A percentile compares a stretch with the other conserved stretches of the same genome.
phyloP scores from a whole-genome alignment of 2,888 invertebrate genomes.

The Acleris cristana region DNA sequence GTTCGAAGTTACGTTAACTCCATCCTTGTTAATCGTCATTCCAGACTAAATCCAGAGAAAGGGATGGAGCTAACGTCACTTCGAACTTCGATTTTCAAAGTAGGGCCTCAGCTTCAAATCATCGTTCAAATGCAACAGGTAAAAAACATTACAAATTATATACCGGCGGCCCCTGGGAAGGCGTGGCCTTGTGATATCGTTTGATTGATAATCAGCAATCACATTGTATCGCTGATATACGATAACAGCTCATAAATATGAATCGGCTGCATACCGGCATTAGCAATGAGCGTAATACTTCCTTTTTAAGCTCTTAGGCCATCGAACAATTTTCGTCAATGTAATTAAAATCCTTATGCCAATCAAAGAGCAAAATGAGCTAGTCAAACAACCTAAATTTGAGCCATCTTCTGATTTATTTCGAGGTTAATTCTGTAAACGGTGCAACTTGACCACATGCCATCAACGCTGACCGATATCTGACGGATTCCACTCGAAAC shows the following conservation, averaged over 20 bases:
- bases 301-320: too few relatives aligned
- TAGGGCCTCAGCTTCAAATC: neutral
- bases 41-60: too few relatives aligned
- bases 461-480: slow-evolving; percentile 48
- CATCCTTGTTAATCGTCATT: too few relatives aligned
- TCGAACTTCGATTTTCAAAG: too few relatives aligned
- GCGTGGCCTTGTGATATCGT: slow-evolving; percentile 27
- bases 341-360: too few relatives aligned
- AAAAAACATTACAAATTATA: slow-evolving; percentile 5
- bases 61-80: too few relatives aligned
- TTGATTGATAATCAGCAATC: slow-evolving; percentile 35
- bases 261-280: slow-evolving; percentile 1
- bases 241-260: slow-evolving; percentile 23
- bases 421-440: slow-evolving; percentile 8
- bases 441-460: slow-evolving; percentile 18
- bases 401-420: too few relatives aligned
- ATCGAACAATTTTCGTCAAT: too few relatives aligned
- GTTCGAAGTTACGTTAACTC: too few relatives aligned
- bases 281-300: neutral
- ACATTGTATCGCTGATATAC: slow-evolving; percentile 42
- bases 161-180: slow-evolving; percentile 9
- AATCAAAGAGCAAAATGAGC: too few relatives aligned
- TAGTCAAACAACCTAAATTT: too few relatives aligned
- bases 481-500: slow-evolving; percentile 50
- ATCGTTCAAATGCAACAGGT: neutral